A percentile compares a stretch with the other conserved stretches of the same genome.
Conservation (phyloP, 2,888 invertebrate species). For the Drosophila picticornis region DNA sequence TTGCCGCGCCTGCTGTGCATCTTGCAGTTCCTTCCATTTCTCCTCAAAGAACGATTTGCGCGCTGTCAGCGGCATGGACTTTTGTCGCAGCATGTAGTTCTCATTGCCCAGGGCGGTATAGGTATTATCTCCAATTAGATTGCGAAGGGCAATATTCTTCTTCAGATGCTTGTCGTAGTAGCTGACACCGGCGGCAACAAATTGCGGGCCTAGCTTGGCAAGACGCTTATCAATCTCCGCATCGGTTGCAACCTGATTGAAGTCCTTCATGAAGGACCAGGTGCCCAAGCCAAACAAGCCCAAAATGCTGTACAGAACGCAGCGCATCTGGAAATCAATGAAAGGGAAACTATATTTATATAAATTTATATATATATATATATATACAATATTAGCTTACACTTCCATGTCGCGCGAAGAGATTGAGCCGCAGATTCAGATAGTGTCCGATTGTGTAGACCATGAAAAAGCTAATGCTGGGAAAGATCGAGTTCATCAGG, state of each 20-base stretch:
- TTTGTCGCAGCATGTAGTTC: conserved; percentile 88
- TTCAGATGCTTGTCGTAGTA: conserved; percentile 91
- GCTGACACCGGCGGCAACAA: conserved; percentile 90
- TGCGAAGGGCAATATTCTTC: conserved; percentile 90
- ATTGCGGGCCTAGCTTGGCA: conserved; percentile 87
- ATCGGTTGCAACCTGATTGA: conserved; percentile 88
- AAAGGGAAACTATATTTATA: no score
- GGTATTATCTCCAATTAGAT: conserved; percentile 86
- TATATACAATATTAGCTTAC: conserved; percentile 69
- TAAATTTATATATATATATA: not conserved
- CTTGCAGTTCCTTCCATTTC: conserved; percentile 84
- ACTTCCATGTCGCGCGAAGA: conserved; percentile 86
- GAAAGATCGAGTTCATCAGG: conserved; percentile 87
- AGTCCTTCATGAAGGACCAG: conserved; percentile 89
- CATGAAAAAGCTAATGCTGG: conserved; percentile 85
- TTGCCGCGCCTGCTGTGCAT: conserved; percentile 17
- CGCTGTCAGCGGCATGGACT: conserved; percentile 88
- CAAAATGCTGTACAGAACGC: conserved; percentile 87
- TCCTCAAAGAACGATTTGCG: conserved; percentile 89
- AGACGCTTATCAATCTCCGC: conserved; percentile 88
- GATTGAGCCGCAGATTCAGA: conserved; percentile 87
- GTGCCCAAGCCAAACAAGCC: conserved; percentile 87
- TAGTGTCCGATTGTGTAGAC: conserved; percentile 86
- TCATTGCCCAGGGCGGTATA: conserved; percentile 90
- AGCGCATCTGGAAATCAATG: conserved; percentile 73